These are phyloP conservation scores for Cyphomyrus plagiostoma DNA, from an alignment of 2,113 vertebrate genomes.

Conservation along the genomic window DNA sequence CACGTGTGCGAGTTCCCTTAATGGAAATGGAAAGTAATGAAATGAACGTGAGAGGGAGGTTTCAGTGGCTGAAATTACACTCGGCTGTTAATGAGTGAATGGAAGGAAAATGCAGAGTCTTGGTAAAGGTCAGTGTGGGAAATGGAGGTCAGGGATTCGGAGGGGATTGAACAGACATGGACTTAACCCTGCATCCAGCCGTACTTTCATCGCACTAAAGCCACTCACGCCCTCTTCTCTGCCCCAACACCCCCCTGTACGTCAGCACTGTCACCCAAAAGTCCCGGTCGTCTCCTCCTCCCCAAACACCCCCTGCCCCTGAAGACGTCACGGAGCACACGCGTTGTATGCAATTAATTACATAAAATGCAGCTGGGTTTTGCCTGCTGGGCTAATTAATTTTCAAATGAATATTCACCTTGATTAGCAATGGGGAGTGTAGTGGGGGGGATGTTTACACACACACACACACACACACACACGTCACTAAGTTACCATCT, in stretches of 20 bases:
- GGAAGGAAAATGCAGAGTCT: neutral
- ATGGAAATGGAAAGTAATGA: neutral
- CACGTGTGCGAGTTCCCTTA: neutral
- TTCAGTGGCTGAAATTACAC: neutral
- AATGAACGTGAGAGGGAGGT: neutral
- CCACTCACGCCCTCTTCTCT: neutral
- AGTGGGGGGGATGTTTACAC: neutral
- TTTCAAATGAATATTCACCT: neutral
- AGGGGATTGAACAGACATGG: neutral
- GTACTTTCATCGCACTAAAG: neutral
- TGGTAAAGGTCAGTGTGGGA: neutral
- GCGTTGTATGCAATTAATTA: neutral
- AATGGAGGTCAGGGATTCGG: neutral
- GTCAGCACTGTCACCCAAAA: neutral
- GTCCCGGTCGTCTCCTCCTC: neutral
- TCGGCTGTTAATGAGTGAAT: neutral
- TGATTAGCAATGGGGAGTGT: neutral
- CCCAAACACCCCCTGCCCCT: neutral
- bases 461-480: neutral
- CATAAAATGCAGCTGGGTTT: neutral
- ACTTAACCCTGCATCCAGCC: neutral
- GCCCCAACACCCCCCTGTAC: neutral
- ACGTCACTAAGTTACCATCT: neutral
- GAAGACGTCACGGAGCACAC: neutral
- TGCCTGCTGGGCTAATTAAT: neutral